These are phyloP conservation scores for Trematomus bernacchii DNA, from an alignment of 2,797 vertebrate species.

Conservation along the genomic window DNA sequence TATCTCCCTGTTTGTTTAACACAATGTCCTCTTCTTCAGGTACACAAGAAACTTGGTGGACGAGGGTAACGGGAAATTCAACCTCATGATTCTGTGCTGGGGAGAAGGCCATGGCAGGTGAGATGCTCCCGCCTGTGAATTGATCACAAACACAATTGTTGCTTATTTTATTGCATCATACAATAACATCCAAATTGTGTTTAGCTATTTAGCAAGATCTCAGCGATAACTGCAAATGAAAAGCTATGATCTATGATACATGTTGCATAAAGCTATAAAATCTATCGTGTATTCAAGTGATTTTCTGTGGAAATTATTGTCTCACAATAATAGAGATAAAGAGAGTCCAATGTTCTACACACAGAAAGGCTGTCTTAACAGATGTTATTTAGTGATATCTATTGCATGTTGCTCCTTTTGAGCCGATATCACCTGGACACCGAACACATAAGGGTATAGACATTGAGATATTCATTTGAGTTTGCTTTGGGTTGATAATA, in stretches of 20 bases:
- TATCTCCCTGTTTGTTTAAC: neutral
- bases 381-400: constrained; percentile 26
- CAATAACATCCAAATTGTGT: neutral
- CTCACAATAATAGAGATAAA: constrained; percentile 54
- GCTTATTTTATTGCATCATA: neutral
- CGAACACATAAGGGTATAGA: neutral
- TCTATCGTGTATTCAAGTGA: neutral
- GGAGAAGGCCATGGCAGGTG: constrained; percentile 99
- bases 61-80: constrained; percentile 96
- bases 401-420: neutral
- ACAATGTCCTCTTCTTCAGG: constrained; percentile 73
- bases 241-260: neutral
- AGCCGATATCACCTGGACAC: constrained; percentile 8
- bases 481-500: neutral
- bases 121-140: constrained; percentile 26
- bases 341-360: constrained; percentile 59
- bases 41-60: constrained; percentile 98
- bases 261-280: neutral
- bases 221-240: neutral
- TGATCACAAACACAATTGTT: neutral
- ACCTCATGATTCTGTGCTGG: constrained; percentile 98
- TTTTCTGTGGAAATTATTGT: constrained; percentile 17
- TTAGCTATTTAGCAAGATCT: neutral
- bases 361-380: constrained; percentile 26
- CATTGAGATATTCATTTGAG: neutral